Conservation (phyloP, 1,140 invertebrate species). For the Chrysomallon squamiferum region DNA sequence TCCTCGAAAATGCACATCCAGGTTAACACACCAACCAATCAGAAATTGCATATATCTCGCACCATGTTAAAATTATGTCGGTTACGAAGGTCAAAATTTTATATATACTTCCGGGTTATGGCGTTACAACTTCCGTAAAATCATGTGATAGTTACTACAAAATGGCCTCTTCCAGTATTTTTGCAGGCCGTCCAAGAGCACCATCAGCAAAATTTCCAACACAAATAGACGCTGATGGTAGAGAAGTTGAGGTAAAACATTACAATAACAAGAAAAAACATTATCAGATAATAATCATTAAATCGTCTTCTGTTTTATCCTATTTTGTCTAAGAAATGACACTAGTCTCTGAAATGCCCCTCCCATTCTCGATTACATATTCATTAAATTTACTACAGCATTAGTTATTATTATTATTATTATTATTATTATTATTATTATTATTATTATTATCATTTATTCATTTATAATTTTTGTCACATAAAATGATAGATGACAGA, state of each 20-base stretch:
- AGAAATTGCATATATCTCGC: not conserved
- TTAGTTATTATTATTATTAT: not conserved
- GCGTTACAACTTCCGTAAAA: not conserved
- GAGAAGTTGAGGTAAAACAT: constrained; percentile 51
- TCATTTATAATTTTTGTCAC: too few species aligned
- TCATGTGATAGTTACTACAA: constrained; percentile 28
- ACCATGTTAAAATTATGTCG: not conserved
- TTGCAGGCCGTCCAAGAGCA: constrained; percentile 44
- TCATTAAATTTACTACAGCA: too few species aligned
- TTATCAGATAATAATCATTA: too few species aligned
- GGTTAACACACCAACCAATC: not conserved
- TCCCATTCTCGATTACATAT: too few species aligned
- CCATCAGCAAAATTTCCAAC: constrained; percentile 40
- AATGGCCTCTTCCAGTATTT: constrained; percentile 53
- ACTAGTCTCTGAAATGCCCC: too few species aligned
- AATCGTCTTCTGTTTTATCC: too few species aligned
- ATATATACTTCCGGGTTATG: constrained; percentile 15
- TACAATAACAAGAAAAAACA: too few species aligned
- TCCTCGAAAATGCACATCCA: constrained; percentile 1
- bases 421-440: too few species aligned
- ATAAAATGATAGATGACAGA: too few species aligned
- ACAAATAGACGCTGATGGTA: constrained; percentile 54
- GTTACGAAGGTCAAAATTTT: not conserved
- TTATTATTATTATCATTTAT: too few species aligned
- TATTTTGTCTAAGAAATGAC: too few species aligned